phyloP scores from a whole-genome alignment of 35 echinoderm and acorn worm genomes.

The Ophiothrix spiculata region DNA sequence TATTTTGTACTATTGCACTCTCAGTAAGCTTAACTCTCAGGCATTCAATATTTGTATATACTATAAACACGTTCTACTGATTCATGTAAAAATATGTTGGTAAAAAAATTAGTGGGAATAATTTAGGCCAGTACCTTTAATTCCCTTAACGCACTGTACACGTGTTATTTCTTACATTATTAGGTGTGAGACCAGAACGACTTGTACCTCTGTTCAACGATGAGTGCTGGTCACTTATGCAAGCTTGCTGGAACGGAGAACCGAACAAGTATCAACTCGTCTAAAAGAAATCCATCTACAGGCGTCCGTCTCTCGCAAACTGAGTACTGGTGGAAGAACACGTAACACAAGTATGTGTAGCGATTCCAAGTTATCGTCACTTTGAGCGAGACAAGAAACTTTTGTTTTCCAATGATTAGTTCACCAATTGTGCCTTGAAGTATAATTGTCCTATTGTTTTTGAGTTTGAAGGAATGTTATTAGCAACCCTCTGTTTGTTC shows the following conservation, averaged over 20 bases:
- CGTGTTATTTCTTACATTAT: no score
- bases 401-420: no score
- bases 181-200: slow-evolving; percentile 88
- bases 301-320: slow-evolving; percentile 12
- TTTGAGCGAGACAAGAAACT: slow-evolving; percentile 1
- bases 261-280: slow-evolving; percentile 60
- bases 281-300: slow-evolving; percentile 59
- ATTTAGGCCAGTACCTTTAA: no score
- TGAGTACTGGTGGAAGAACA: slow-evolving; percentile 8
- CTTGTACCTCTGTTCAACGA: slow-evolving; percentile 76
- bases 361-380: background rate
- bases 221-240: slow-evolving; percentile 85
- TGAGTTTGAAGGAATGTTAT: background rate
- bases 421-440: no score
- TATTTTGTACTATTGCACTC: no score
- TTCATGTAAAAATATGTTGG: no score
- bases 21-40: no score
- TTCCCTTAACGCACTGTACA: no score
- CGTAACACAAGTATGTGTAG: background rate
- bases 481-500: no score
- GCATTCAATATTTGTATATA: no score
- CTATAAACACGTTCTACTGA: no score
- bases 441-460: background rate
- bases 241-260: slow-evolving; percentile 86
- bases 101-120: no score